phyloP scores from a whole-genome alignment of 2,888 invertebrate species.

The Campoplex capitator region DNA sequence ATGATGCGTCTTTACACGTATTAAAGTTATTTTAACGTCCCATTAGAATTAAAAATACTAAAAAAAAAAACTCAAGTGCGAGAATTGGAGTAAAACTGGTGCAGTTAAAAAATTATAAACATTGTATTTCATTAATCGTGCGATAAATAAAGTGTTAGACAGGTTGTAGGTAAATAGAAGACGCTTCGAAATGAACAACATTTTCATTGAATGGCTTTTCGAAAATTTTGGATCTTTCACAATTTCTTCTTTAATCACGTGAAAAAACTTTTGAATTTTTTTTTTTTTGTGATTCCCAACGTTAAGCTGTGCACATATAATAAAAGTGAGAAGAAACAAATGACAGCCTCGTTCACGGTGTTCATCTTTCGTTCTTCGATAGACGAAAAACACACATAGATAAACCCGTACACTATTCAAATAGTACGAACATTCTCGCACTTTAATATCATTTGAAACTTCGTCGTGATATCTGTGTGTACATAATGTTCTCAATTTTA shows the following conservation, averaged over 20 bases:
- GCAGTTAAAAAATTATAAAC: neutral
- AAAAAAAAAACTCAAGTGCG: neutral
- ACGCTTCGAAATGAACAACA: neutral
- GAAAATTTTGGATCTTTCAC: neutral
- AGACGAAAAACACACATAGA: neutral
- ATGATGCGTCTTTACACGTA: neutral
- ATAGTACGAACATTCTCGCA: neutral
- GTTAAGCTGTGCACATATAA: neutral
- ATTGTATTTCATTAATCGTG: neutral
- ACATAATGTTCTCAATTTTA: neutral
- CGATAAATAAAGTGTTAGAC: neutral
- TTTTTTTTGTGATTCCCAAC: neutral
- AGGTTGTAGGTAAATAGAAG: neutral
- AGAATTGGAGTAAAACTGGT: neutral
- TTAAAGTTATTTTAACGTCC: neutral
- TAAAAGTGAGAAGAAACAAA: neutral
- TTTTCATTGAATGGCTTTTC: neutral
- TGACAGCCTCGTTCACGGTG: neutral
- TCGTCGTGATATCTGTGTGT: neutral
- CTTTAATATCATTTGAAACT: neutral
- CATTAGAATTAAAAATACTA: neutral
- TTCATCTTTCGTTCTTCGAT: neutral
- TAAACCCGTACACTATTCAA: neutral
- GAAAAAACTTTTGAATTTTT: neutral
- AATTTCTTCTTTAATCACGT: neutral